Conservation (phyloP, 2,797 vertebrate species). For the Megalops cyprinoides region DNA sequence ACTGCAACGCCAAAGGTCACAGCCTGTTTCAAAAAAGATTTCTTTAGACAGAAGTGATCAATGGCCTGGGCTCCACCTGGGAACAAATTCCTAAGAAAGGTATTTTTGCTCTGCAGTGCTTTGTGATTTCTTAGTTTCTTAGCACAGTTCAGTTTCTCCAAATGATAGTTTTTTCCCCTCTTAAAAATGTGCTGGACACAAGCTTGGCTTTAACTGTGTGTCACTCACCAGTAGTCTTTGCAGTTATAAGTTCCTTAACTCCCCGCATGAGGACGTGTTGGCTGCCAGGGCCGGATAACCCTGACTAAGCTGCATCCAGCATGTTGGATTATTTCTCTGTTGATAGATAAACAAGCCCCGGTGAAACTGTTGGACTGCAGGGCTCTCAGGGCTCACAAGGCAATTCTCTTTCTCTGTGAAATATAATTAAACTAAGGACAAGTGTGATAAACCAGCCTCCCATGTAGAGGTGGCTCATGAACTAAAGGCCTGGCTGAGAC, state of each 20-base stretch:
- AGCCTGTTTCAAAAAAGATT: too few species aligned
- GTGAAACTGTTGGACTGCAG: conserved; percentile 19
- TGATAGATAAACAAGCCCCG: conserved; percentile 40
- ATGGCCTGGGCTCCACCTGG: too few species aligned
- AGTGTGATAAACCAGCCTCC: conserved; percentile 16
- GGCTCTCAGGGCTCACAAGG: conserved; percentile 28
- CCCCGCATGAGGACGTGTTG: conserved; percentile 20
- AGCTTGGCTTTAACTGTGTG: neutral
- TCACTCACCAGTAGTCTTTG: neutral
- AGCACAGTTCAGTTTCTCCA: neutral
- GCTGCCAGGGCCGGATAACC: conserved; percentile 33
- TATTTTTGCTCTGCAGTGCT: too few species aligned
- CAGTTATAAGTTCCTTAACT: conserved; percentile 25
- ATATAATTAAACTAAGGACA: conserved; percentile 30
- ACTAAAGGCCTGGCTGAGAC: neutral
- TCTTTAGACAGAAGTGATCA: too few species aligned
- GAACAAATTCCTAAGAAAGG: too few species aligned
- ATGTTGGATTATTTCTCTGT: conserved; percentile 33
- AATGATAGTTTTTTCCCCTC: neutral
- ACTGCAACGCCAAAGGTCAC: too few species aligned
- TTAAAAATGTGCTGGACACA: neutral
- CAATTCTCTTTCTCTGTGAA: conserved; percentile 24
- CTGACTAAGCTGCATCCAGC: conserved; percentile 39
- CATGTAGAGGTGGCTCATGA: neutral
- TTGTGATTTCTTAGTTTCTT: neutral